Base-by-base conservation (phyloP, 2,888 invertebrate genomes). In the Ptilodon capucinus region DNA sequence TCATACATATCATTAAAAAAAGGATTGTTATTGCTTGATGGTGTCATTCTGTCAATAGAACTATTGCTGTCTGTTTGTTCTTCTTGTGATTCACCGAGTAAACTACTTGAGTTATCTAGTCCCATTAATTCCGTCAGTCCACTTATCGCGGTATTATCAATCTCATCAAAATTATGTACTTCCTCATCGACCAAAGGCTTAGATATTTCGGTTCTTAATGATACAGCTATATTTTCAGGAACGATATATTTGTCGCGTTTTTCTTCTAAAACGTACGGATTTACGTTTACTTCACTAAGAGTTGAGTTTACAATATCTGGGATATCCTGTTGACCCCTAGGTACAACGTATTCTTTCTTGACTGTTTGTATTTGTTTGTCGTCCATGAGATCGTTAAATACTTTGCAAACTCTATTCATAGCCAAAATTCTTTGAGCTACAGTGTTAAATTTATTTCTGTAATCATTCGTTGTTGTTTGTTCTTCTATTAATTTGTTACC, bases 261-360 rank as follows among this genome's bases (percentile, higher is more conserved):
- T 47, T 84, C 80, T 34, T 71, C 39, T 48, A 75, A 51, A 34
- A 71, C 54, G 49, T 76, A 82, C 4, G 75, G 60, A 57, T 76
- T 81, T 16, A 59, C 38, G 42, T 73, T 75, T 0, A 62, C 54
- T 28, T 90, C 90, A 42, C 57, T 74, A 13, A 87, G 74, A 2
- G 91, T 91, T 17, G 91, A 91, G 68, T 91, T 91, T 1, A 91
- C 85, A 46, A 91, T 79, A 56, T 91, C 91, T 13, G 91, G 91
- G 46, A 91, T 84, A 34, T 74, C 76, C 68, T 77, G 74, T 55
- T 81, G 75, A 47, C 55, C 75, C 63, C 64, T 76, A 3, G 65
- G 44, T 45, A 51, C 46, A 7, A 53, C 45, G 19, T 58, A 64
- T 4, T 71, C 65, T 45, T 55, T 59, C 19, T 63, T 55, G 4